Base-by-base conservation (phyloP, 2,797 vertebrate species). In the Tangara arthus region DNA sequence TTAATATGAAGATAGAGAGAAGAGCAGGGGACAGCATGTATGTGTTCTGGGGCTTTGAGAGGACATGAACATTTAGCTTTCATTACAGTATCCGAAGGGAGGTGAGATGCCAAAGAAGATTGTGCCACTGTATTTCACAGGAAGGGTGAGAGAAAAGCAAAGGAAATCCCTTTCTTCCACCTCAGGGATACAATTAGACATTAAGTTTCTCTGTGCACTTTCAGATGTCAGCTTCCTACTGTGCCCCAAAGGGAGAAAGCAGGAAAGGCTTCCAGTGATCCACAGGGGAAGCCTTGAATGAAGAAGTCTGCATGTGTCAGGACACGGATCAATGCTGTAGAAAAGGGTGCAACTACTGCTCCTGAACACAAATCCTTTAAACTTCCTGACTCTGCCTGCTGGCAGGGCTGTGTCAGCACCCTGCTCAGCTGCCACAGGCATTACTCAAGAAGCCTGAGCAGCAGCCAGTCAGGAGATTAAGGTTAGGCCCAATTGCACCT, bases 381-480 rank as follows among this genome's bases (percentile, higher is more conserved):
- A 37, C 20, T 11, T 32, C 34, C 87, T 42, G 92, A n/a, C 84
- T 68, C 8, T n/a, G 3, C 3, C 78, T 47, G 55, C 66, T 66
- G 89, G 78, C n/a, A 41, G 0, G 56, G 56, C 78, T 70, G 55
- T 70, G 73, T 69, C 93, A 89, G 83, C 61, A 10, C 8, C 41
- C 60, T 65, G 75, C 77, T 84, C 81, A 69, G 63, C 72, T 50
- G 8, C 77, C 23, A 27, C 14, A 63, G 63, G 42, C 7, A n/a
- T 89, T 82, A 20, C 61, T 52, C 63, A 55, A 60, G 68, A 39
- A 78, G 55, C 39, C 55, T 11, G 0, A 20, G 46, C 1, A 1
- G 37, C 64, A 94, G 47, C 92, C 53, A 37, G 68, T 30, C 73
- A 34, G 68, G 72, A 91, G 85, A 87, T 91, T 87, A 84, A 72